Evolutionary conservation across 2,797 vertebrate genomes (phyloP).

Genomic region (Crenichthys baileyi): DNA sequence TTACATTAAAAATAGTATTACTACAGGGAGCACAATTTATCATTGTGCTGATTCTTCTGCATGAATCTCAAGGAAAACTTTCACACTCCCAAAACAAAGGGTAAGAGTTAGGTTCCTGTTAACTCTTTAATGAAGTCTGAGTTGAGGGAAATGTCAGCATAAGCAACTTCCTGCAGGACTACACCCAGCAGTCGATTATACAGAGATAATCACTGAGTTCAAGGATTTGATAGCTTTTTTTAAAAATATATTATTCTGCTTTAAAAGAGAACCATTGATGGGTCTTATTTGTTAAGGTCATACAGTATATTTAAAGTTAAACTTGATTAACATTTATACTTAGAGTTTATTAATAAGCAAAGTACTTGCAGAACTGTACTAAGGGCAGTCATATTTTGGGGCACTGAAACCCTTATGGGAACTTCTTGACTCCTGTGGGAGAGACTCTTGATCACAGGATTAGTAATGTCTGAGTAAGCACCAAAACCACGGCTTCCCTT

Average conservation of each 20-base stretch:
- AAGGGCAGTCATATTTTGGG: conserved; percentile 34
- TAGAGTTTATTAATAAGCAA: conserved; percentile 25
- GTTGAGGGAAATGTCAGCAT: conserved; percentile 51
- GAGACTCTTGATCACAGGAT: conserved; percentile 43
- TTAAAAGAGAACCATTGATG: conserved; percentile 6
- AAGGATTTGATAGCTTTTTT: conserved; percentile 53
- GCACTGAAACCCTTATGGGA: background rate
- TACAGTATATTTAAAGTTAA: conserved; percentile 23
- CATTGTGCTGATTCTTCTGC: background rate
- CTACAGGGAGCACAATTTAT: background rate
- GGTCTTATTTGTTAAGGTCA: conserved; percentile 52
- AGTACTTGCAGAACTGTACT: conserved; percentile 11
- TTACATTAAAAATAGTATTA: background rate
- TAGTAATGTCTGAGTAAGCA: conserved; percentile 51
- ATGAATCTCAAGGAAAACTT: background rate
- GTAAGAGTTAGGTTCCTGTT: conserved; percentile 70
- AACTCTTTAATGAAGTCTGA: conserved; percentile 62
- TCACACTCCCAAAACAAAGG: conserved; percentile 63
- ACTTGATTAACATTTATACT: conserved; percentile 29
- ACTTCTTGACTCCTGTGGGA: conserved; percentile 4
- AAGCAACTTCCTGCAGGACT: conserved; percentile 59
- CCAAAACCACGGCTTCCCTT: conserved; percentile 49
- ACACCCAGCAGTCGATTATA: conserved; percentile 33
- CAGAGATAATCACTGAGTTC: conserved; percentile 34
- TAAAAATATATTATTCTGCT: conserved; percentile 44